Percentiles rank a stretch among this genome's conserved stretches.
Evolutionary conservation across 2,113 vertebrate genomes (phyloP).

Genomic region (Chinchilla lanigera): DNA sequence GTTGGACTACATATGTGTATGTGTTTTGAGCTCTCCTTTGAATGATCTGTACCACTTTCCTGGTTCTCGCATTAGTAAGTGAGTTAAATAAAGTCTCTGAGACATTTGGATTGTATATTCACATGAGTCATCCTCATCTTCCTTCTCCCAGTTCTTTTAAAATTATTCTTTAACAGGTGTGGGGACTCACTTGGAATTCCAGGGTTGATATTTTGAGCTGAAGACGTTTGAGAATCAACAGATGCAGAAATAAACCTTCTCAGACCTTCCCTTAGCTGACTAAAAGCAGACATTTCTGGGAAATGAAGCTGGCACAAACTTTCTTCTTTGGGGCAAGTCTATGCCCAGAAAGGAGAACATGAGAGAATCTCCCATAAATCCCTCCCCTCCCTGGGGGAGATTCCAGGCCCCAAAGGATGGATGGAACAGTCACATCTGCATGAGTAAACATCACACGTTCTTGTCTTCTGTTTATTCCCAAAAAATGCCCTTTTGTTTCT

Average conservation of each 20-base stretch:
- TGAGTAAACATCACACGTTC: background rate
- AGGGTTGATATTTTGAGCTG: conserved; percentile 25
- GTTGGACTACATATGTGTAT: background rate
- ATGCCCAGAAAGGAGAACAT: background rate
- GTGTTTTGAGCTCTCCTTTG: background rate
- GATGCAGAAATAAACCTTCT: conserved; percentile 29
- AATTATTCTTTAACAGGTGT: background rate
- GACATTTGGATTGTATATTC: background rate
- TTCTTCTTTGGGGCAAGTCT: background rate
- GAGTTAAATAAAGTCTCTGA: background rate
- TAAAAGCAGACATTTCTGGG: background rate
- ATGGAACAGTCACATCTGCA: no score
- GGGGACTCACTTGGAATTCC: background rate
- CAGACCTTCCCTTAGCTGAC: background rate
- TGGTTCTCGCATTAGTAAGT: background rate
- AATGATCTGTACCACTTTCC: background rate
- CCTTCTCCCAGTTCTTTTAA: background rate
- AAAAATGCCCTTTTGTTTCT: background rate
- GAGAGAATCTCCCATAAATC: background rate
- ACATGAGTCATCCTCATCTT: background rate
- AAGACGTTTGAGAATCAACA: conserved; percentile 38
- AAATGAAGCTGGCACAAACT: background rate
- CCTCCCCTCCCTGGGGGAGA: background rate
- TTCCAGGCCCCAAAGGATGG: background rate
- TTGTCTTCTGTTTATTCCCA: background rate